A percentile compares a stretch with the other conserved stretches of the same genome.
phyloP scores from a whole-genome alignment of 2,113 vertebrate genomes.

The Syngnathus scovelli region DNA sequence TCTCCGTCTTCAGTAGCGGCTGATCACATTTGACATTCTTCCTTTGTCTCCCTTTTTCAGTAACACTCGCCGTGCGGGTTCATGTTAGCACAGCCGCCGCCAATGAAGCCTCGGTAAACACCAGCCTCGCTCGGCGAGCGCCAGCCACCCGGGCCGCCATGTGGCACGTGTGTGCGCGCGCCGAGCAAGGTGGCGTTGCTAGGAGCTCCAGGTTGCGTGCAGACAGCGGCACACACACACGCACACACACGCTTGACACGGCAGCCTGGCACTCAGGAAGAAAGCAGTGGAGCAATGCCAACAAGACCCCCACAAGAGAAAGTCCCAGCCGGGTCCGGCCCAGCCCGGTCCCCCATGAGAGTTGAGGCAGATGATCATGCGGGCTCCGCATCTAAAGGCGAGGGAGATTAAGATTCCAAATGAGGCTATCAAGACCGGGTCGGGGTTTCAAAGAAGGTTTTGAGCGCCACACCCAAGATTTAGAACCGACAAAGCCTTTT shows the following conservation, averaged over 20 bases:
- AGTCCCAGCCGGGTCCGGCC: neutral
- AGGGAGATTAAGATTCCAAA: neutral
- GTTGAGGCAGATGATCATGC: conserved; percentile 53
- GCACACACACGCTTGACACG: conserved; percentile 48
- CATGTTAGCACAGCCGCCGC: conserved; percentile 21
- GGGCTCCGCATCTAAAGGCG: neutral
- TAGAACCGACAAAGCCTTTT: too few species aligned
- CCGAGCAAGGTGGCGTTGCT: conserved; percentile 70
- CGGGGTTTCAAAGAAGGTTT: neutral
- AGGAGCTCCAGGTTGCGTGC: conserved; percentile 73
- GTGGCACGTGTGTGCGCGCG: conserved; percentile 45
- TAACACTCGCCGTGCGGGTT: conserved; percentile 32
- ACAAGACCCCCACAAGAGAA: conserved; percentile 61
- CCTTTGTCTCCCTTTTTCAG: conserved; percentile 34
- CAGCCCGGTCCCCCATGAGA: neutral
- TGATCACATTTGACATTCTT: conserved; percentile 30
- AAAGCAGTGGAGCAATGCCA: conserved; percentile 76
- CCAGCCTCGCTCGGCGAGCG: conserved; percentile 20
- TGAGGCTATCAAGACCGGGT: neutral
- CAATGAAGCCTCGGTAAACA: conserved; percentile 34
- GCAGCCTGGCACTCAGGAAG: conserved; percentile 64
- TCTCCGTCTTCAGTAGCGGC: neutral
- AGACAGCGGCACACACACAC: conserved; percentile 59
- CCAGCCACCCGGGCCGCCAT: conserved; percentile 39
- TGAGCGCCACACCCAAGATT: neutral